phyloP scores from a whole-genome alignment of 2,113 vertebrate genomes.

The Engraulis encrasicolus region DNA sequence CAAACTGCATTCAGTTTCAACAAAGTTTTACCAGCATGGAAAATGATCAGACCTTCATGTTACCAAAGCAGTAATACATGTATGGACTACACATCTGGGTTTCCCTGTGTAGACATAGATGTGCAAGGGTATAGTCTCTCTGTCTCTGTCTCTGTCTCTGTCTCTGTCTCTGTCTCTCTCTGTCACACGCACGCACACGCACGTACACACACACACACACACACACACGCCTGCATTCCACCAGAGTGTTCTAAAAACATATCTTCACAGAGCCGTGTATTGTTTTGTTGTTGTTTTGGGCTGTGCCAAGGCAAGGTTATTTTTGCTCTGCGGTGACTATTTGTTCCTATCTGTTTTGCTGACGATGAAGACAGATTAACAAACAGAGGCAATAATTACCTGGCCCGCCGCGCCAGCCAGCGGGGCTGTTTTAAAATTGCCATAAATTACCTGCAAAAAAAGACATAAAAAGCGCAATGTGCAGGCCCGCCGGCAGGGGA shows the following conservation, averaged over 20 bases:
- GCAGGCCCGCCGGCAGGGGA: no score
- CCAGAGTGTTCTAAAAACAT: background rate
- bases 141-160: background rate
- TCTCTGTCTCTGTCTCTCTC: background rate
- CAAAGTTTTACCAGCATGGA: no score
- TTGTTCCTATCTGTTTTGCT: slow-evolving; percentile 1
- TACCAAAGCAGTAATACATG: no score
- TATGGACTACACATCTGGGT: no score
- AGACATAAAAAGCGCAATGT: background rate
- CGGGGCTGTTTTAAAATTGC: background rate
- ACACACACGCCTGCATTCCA: background rate
- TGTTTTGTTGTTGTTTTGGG: background rate
- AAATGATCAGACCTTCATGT: no score
- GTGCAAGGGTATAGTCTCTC: no score
- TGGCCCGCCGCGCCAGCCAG: background rate
- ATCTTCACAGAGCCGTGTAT: background rate
- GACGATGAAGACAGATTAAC: background rate
- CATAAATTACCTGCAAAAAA: background rate
- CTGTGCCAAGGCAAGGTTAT: slow-evolving; percentile 4
- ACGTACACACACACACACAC: background rate
- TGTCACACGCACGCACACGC: background rate
- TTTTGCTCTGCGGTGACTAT: background rate
- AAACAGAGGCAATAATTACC: background rate
- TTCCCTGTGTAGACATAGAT: no score
- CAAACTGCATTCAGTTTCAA: background rate